phyloP scores from a whole-genome alignment of 2,113 vertebrate genomes.

The Eonycteris spelaea region DNA sequence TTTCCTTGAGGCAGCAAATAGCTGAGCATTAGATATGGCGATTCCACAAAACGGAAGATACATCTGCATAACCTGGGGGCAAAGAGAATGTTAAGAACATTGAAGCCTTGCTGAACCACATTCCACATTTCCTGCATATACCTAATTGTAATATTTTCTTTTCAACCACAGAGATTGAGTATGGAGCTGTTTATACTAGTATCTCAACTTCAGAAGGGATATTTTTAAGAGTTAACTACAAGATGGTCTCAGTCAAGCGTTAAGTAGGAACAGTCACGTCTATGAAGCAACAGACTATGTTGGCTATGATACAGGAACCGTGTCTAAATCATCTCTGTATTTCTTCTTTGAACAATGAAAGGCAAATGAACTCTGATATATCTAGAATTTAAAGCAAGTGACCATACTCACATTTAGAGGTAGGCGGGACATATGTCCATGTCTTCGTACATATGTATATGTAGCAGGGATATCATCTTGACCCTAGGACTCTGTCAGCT shows the following conservation, averaged over 20 bases:
- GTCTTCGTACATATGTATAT: background rate
- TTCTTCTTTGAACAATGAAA: background rate
- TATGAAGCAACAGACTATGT: background rate
- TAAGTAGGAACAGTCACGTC: background rate
- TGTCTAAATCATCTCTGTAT: background rate
- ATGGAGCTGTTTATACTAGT: background rate
- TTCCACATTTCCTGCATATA: background rate
- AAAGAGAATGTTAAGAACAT: conserved; percentile 57
- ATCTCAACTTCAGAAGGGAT: background rate
- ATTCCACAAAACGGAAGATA: conserved; percentile 99
- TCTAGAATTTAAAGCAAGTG: background rate
- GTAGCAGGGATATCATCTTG: background rate
- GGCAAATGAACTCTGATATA: background rate
- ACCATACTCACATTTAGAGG: background rate
- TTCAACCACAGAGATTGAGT: background rate
- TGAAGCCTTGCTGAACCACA: background rate
- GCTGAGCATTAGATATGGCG: conserved; percentile 97
- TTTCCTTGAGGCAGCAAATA: conserved; percentile 97
- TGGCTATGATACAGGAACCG: background rate
- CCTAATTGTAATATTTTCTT: background rate
- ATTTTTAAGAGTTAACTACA: background rate
- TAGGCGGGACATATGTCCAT: background rate
- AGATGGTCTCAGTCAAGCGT: background rate
- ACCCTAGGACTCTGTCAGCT: background rate
- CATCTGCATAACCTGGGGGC: conserved; percentile 96